Evolutionary conservation across 2,797 vertebrate genomes (phyloP).

Genomic region (Tapera naevia): DNA sequence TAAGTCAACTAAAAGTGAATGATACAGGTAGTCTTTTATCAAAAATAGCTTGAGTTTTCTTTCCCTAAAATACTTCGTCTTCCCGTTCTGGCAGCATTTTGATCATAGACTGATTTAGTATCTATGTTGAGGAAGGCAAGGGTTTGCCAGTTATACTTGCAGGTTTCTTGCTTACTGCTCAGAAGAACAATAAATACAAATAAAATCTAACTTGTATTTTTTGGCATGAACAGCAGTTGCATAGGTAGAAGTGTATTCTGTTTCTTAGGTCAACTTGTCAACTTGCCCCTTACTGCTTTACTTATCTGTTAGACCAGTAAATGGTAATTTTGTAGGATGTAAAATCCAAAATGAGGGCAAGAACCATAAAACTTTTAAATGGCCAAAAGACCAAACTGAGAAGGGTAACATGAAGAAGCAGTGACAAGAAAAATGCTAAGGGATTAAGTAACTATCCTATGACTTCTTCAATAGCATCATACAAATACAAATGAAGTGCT

Average conservation of each 20-base stretch:
- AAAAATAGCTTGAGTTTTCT: neutral
- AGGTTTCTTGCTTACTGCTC: neutral
- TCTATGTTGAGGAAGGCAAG: neutral
- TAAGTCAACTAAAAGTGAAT: neutral
- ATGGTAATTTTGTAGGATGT: neutral
- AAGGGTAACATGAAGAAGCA: neutral
- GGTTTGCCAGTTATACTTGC: neutral
- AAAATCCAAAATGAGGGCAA: neutral
- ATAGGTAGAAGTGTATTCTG: slow-evolving; percentile 54
- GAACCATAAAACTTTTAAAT: neutral
- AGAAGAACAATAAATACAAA: neutral
- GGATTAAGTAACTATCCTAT: neutral
- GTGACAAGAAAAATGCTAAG: neutral
- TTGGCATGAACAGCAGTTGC: slow-evolving; percentile 61
- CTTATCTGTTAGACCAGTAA: neutral
- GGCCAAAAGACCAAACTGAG: neutral
- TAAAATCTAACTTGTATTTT: neutral
- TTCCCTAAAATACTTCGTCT: neutral
- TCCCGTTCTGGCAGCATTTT: neutral
- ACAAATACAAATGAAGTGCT: neutral
- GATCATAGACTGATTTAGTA: neutral
- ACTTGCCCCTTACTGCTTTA: neutral
- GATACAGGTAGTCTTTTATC: neutral
- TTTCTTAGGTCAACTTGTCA: slow-evolving; percentile 28
- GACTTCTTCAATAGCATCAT: neutral